Percentiles rank a stretch among this genome's conserved stretches.
These are phyloP conservation scores for Hystrix cristata DNA, from an alignment of 2,113 vertebrate genomes.

Conservation along the genomic window DNA sequence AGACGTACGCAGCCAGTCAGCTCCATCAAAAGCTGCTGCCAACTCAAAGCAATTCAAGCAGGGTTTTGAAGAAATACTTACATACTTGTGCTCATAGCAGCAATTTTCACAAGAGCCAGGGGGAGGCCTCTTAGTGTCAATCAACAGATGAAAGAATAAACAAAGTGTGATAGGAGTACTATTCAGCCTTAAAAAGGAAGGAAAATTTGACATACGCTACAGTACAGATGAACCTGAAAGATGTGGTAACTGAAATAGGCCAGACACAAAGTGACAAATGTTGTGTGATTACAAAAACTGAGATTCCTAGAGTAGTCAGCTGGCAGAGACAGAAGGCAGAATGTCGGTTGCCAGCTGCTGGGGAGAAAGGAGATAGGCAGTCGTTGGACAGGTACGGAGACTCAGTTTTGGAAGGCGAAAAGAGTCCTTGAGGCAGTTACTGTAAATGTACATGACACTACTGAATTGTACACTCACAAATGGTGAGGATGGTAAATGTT, in stretches of 20 bases:
- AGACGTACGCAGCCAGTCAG: neutral
- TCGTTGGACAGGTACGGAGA: neutral
- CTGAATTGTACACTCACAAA: neutral
- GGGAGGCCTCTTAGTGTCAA: neutral
- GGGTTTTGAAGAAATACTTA: neutral
- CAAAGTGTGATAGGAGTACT: neutral
- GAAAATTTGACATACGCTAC: neutral
- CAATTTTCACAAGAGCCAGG: neutral
- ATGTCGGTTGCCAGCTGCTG: fast-evolving
- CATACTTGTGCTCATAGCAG: neutral
- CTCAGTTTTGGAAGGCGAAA: neutral
- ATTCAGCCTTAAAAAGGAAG: conserved; percentile 22
- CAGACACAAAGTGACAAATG: neutral
- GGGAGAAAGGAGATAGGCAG: neutral
- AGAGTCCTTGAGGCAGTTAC: neutral
- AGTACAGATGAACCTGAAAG: neutral
- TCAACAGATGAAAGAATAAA: neutral
- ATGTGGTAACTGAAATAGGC: neutral
- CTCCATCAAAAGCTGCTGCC: neutral
- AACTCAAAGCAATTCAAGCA: neutral
- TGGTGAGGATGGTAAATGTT: neutral
- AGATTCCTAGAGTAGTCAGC: neutral
- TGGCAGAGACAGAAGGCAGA: neutral
- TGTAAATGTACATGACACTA: neutral
- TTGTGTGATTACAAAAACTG: neutral